Percentiles rank a stretch among this genome's conserved stretches.
phyloP scores from a whole-genome alignment of 2,797 vertebrate species.

The Sebastes vulpes region DNA sequence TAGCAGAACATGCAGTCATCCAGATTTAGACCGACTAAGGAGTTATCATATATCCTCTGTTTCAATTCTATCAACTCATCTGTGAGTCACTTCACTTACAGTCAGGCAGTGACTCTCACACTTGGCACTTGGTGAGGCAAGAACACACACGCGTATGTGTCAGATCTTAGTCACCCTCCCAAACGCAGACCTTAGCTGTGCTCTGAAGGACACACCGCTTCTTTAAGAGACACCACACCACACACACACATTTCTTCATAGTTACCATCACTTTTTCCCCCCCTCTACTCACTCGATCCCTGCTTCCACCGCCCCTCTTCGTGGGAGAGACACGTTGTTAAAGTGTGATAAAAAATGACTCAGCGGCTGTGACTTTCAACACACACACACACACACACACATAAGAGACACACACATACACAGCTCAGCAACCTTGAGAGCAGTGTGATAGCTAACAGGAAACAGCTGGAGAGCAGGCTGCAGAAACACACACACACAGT shows the following conservation, averaged over 20 bases:
- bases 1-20: conserved; percentile 31
- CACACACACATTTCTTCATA: neutral
- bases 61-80: conserved; percentile 46
- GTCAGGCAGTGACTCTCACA: conserved; percentile 67
- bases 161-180: conserved; percentile 62
- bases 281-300: conserved; percentile 1
- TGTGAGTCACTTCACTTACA: conserved; percentile 76
- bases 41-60: conserved; percentile 3
- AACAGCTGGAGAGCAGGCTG: conserved; percentile 84
- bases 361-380: conserved; percentile 74
- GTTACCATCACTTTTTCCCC: conserved; percentile 17
- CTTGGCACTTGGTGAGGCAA: conserved; percentile 52
- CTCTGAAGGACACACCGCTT: conserved; percentile 37
- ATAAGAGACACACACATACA: conserved; percentile 22
- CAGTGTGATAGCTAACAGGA: conserved; percentile 83
- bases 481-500: conserved; percentile 44
- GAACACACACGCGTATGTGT: conserved; percentile 53
- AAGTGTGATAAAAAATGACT: conserved; percentile 77
- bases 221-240: conserved; percentile 13
- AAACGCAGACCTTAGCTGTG: conserved; percentile 22
- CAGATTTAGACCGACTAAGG: conserved; percentile 28
- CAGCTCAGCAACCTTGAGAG: conserved; percentile 72
- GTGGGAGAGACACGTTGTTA: conserved; percentile 63
- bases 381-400: conserved; percentile 17
- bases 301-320: conserved; percentile 33